Percentiles rank a stretch among this genome's conserved stretches.
Evolutionary conservation across 2,113 vertebrate genomes (phyloP).

Genomic region (Progne subis): DNA sequence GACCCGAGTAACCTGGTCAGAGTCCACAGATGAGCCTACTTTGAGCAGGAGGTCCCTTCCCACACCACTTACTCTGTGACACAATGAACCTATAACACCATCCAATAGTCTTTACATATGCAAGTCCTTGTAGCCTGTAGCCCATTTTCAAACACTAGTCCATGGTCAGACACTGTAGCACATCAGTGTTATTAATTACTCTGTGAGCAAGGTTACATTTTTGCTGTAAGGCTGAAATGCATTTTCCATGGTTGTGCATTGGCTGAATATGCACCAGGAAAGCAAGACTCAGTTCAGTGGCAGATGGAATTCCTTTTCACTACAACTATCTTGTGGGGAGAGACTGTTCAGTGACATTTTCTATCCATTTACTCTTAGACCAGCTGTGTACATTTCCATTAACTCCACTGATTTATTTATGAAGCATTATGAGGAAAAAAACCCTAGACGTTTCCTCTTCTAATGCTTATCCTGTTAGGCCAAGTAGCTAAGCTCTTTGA

Average conservation of each 20-base stretch:
- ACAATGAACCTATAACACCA: neutral
- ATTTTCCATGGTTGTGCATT: rapidly evolving
- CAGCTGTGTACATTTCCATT: neutral
- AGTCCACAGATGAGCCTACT: neutral
- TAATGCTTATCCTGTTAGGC: neutral
- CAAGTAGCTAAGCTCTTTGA: neutral
- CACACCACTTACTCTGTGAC: rapidly evolving
- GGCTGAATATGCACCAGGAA: neutral
- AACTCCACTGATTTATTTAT: neutral
- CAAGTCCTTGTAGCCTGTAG: neutral
- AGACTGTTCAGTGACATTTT: neutral
- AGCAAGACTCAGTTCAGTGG: rapidly evolving
- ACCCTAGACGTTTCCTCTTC: rapidly evolving
- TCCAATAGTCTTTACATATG: neutral
- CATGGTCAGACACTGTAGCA: neutral
- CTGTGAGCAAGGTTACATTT: neutral
- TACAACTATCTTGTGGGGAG: neutral
- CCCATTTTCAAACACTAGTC: neutral
- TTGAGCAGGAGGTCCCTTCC: neutral
- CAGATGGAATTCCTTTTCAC: neutral
- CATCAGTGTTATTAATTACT: neutral
- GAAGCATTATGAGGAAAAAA: neutral
- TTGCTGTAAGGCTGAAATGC: neutral
- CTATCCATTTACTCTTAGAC: neutral
- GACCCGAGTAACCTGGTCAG: neutral